Conservation (phyloP, 2,888 invertebrate species). For the Aleiodes testaceus region DNA sequence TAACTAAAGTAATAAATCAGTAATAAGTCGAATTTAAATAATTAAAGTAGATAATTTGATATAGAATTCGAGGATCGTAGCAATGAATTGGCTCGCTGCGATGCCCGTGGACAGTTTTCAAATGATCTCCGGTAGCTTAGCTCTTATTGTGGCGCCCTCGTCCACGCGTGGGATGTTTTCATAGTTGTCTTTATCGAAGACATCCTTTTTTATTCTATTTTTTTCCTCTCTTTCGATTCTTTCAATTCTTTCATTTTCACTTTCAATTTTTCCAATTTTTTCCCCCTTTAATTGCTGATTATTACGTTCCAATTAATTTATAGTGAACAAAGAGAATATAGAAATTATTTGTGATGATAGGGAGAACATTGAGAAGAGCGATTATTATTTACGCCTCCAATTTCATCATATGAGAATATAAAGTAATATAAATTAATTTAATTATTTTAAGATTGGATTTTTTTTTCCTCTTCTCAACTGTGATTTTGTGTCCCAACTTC, state of each 20-base stretch:
- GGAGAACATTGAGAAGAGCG: constrained; percentile 33
- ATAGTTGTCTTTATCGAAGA: constrained; percentile 57
- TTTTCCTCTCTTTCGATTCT: constrained; percentile 37
- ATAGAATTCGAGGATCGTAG: constrained; percentile 69
- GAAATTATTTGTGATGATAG: background rate
- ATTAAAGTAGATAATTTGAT: constrained; percentile 72
- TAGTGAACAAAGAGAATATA: constrained; percentile 30
- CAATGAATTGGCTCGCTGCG: constrained; percentile 72
- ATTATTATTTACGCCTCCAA: background rate
- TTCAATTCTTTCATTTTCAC: constrained; percentile 32
- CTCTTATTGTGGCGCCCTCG: constrained; percentile 69
- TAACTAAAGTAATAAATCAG: constrained; percentile 57
- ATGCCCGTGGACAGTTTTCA: constrained; percentile 73
- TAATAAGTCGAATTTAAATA: constrained; percentile 68
- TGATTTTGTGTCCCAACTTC: constrained; percentile 40
- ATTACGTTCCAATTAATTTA: constrained; percentile 35
- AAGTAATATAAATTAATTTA: constrained; percentile 34
- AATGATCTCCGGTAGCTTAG: constrained; percentile 74
- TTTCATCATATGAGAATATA: constrained; percentile 26
- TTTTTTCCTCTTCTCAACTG: constrained; percentile 40
- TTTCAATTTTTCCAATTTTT: constrained; percentile 15
- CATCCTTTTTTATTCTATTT: constrained; percentile 47
- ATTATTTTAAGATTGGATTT: constrained; percentile 36
- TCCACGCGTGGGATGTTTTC: constrained; percentile 59
- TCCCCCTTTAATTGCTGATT: constrained; percentile 25